A percentile compares a stretch with the other conserved stretches of the same genome.
These are phyloP conservation scores for Mongoloraphidia duomilia DNA, from an alignment of 2,888 invertebrate species.

Conservation along the genomic window DNA sequence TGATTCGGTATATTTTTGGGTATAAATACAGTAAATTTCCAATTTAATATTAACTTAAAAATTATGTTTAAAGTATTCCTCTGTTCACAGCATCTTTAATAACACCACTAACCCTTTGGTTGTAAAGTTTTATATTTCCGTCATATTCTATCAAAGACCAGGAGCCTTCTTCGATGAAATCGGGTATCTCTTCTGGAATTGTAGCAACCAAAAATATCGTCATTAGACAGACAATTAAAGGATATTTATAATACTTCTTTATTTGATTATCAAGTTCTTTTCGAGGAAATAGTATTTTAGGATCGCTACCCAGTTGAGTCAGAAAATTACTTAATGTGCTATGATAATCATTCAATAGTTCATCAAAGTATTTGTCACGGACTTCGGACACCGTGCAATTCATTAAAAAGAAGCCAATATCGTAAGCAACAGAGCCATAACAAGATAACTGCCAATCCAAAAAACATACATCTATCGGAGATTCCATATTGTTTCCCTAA, in stretches of 20 bases:
- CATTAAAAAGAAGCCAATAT: not conserved
- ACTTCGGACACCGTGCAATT: not conserved
- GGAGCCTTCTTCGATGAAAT: not conserved
- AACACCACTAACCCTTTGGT: not conserved
- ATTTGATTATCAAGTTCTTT: not conserved
- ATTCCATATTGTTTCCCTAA: too few species aligned
- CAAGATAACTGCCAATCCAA: slow-evolving; percentile 1
- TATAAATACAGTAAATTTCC: too few species aligned
- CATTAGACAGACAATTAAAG: not conserved
- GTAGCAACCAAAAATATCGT: not conserved
- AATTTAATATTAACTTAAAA: too few species aligned
- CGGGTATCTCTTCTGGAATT: not conserved
- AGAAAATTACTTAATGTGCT: not conserved
- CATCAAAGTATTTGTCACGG: not conserved
- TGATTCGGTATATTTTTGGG: too few species aligned
- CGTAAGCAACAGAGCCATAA: not conserved
- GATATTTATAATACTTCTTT: slow-evolving; percentile 1
- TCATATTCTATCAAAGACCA: too few species aligned
- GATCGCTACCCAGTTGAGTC: not conserved
- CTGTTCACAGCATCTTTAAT: not conserved
- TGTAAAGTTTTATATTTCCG: not conserved
- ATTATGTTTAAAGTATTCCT: not conserved
- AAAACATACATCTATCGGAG: not conserved
- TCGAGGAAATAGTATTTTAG: not conserved
- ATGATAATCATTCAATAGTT: not conserved